A percentile compares a stretch with the other conserved stretches of the same genome.
phyloP scores from a whole-genome alignment of 2,113 vertebrate genomes.

The Protobothrops flavoviridis region DNA sequence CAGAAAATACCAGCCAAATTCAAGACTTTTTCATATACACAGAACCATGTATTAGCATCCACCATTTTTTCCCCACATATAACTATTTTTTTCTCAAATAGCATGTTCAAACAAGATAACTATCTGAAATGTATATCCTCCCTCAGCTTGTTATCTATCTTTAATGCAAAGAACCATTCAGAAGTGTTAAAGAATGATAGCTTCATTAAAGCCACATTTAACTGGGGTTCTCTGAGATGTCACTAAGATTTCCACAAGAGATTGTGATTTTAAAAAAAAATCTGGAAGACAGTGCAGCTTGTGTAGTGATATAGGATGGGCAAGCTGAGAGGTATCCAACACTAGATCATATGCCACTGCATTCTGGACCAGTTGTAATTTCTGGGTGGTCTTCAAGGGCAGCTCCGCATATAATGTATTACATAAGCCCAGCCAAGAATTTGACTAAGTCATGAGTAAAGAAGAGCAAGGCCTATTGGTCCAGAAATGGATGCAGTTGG shows the following conservation, averaged over 20 bases:
- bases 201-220: neutral
- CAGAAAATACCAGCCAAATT: conserved; percentile 19
- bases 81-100: neutral
- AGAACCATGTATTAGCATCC: neutral
- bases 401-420: neutral
- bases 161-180: neutral
- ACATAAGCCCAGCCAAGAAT: neutral
- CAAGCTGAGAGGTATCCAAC: neutral
- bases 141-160: too few relatives aligned
- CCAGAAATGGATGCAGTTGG: neutral
- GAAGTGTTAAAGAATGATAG: neutral
- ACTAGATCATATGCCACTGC: neutral
- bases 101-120: neutral
- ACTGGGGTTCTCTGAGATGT: neutral
- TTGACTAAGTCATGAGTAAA: neutral
- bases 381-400: neutral
- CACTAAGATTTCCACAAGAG: neutral
- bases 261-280: neutral
- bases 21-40: neutral
- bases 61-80: neutral
- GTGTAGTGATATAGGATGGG: neutral
- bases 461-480: neutral
- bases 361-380: neutral
- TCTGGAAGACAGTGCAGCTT: neutral
- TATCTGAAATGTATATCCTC: neutral